A percentile compares a stretch with the other conserved stretches of the same genome.
These are phyloP conservation scores for Bovichtus diacanthus DNA, from an alignment of 2,797 vertebrate genomes.

Conservation along the genomic window DNA sequence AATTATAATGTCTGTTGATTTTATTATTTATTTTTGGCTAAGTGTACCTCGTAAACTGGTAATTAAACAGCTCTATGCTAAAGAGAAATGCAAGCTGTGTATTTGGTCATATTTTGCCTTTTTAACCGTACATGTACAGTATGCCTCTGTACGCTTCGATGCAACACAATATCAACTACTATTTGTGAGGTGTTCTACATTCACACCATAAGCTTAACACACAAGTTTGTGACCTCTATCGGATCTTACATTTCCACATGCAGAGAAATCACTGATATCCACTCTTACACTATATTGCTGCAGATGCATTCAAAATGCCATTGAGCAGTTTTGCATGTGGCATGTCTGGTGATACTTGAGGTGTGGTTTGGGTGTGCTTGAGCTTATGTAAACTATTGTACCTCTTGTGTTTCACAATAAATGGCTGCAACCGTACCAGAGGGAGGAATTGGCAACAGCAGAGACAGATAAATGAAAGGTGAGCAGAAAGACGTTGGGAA, in stretches of 20 bases:
- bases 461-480: conserved; percentile 39
- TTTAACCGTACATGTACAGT: background rate
- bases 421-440: conserved; percentile 1
- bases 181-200: background rate
- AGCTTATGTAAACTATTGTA: conserved; percentile 15
- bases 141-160: background rate
- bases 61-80: background rate
- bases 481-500: conserved; percentile 22
- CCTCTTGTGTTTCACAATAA: conserved; percentile 13
- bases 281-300: background rate
- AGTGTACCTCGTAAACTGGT: background rate
- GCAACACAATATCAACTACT: background rate
- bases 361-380: background rate
- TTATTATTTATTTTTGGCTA: background rate
- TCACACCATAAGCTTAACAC: background rate
- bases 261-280: background rate
- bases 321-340: background rate
- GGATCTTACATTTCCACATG: background rate
- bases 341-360: conserved; percentile 3
- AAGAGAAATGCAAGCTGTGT: background rate
- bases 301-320: background rate
- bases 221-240: background rate
- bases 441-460: conserved; percentile 2
- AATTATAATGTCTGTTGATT: too few relatives aligned
- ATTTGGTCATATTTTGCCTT: background rate